Evolutionary conservation across 2,113 vertebrate species (phyloP).

Genomic region (Carlito syrichta): DNA sequence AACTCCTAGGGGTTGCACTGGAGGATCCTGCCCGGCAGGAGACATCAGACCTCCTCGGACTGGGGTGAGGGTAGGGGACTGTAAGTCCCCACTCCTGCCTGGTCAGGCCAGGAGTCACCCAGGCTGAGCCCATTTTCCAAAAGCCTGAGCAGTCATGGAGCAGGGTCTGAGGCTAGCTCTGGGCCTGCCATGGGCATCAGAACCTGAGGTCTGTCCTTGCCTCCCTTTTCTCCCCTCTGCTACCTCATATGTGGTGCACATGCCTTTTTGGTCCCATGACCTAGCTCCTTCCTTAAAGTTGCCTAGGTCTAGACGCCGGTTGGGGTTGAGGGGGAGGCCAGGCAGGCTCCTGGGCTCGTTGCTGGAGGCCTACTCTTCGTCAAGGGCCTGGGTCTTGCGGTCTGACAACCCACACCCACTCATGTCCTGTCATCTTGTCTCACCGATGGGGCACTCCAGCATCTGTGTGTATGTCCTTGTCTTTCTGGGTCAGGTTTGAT

Average conservation of each 20-base stretch:
- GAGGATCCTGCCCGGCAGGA: background rate
- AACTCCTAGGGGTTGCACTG: too few relatives aligned
- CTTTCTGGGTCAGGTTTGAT: conserved; percentile 13
- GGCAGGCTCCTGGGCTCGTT: background rate
- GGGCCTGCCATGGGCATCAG: rapidly evolving
- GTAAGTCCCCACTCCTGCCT: background rate
- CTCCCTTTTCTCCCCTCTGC: background rate
- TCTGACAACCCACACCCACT: background rate
- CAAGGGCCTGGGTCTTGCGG: background rate
- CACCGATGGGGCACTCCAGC: background rate
- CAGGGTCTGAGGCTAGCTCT: background rate
- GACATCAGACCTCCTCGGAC: background rate
- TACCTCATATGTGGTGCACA: background rate
- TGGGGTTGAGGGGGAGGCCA: background rate
- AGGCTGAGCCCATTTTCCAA: background rate
- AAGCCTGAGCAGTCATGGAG: background rate
- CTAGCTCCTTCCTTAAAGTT: background rate
- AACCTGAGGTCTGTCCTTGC: background rate
- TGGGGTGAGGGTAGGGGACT: background rate
- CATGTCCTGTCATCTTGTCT: rapidly evolving
- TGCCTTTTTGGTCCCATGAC: background rate
- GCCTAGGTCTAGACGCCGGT: background rate
- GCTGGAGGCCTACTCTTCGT: background rate
- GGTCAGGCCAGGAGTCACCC: background rate
- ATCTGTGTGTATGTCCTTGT: background rate